Evolutionary conservation across 2,113 vertebrate genomes (phyloP), one percentile per base, ranked within the genome.

Genomic region (Tetrax tetrax): DNA sequence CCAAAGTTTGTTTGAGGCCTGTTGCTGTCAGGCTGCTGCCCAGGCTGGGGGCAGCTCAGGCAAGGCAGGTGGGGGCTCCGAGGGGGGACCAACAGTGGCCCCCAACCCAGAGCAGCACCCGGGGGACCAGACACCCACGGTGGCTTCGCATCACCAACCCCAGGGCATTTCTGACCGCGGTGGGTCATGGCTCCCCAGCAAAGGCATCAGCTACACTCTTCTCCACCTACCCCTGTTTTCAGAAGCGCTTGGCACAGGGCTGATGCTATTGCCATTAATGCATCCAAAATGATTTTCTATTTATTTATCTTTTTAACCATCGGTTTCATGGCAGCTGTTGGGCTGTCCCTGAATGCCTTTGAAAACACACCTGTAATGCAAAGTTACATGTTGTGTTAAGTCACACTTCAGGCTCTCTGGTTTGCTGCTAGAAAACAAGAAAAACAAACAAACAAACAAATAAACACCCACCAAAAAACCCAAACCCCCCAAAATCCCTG

Each of bases 121-220:
- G 5, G 17, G 18, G 1, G 7, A 70, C 16, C 24, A 23, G 43
- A 7, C 10, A 14, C 10, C 21, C 0, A 0, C 38, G 15, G 45
- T 7, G 37, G 5, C 24, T 79, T 75, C 50, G 14, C 33, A 12
- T 10, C 63, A 4, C 38, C 69, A 47, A 6, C 63, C 27, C 51
- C 80, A 57, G 4, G 9, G 43, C 38, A 4, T 4, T 87, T n/a
- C 59, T 43, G 87, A 4, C 15, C 66, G 2, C 0, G 4, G 33
- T 23, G 31, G 35, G n/a, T 64, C 31, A 23, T 17, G 12, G 0
- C 5, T 68, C 10, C 45, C 60, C 76, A 56, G 70, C 21, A 7
- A 53, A 51, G 31, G 13, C 56, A 10, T 1, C 48, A 56, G 25
- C 56, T 60, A 5, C 0, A 0, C 48, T 7, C 2, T 19, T 23